Conservation (phyloP, 2,797 vertebrate species). For the Darevskia nairensis region DNA sequence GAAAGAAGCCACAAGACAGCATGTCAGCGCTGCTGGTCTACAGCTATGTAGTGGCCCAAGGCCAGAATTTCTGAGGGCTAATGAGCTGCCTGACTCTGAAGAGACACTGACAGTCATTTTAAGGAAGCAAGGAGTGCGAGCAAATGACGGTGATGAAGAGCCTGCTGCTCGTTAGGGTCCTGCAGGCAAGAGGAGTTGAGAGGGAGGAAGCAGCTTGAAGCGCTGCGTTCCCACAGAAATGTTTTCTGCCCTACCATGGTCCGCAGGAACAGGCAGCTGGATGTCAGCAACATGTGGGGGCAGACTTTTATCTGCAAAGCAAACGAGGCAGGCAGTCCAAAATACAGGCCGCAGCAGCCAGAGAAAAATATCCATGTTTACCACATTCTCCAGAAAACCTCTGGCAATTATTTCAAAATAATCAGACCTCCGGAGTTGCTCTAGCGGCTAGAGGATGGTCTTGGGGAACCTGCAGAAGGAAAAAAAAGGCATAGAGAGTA, state of each 20-base stretch:
- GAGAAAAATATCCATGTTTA: neutral
- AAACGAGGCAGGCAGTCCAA: neutral
- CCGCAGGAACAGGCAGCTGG: neutral
- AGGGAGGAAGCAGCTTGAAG: neutral
- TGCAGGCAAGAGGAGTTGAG: neutral
- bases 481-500: neutral
- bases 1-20: constrained; percentile 11
- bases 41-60: constrained; percentile 17
- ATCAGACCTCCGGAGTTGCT: neutral
- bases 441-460: neutral
- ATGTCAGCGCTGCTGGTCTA: constrained; percentile 12
- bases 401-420: neutral
- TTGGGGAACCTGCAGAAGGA: neutral
- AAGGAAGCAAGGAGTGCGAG: constrained; percentile 27
- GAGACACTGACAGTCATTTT: constrained; percentile 32
- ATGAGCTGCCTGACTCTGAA: constrained; percentile 39
- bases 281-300: neutral
- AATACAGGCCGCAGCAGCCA: neutral
- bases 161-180: constrained; percentile 12
- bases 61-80: constrained; percentile 42
- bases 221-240: neutral
- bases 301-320: neutral
- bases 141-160: constrained; percentile 33
- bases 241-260: neutral
- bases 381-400: neutral